Percentiles rank a stretch among this genome's conserved stretches.
phyloP scores from a whole-genome alignment of 2,888 invertebrate species.

The Drosophila buzzatii region DNA sequence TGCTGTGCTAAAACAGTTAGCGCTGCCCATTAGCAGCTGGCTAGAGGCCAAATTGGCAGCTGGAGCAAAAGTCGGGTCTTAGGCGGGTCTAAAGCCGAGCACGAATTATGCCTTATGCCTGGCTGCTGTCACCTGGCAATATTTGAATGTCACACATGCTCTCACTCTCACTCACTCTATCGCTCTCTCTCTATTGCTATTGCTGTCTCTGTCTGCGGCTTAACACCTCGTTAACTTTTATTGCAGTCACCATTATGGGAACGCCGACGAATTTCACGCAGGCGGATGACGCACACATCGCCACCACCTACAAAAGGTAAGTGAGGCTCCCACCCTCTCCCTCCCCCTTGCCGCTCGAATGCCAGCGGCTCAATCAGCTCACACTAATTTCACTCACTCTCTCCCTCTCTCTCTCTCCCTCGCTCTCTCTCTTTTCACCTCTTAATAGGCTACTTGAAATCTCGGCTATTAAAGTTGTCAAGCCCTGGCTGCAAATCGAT shows the following conservation, averaged over 20 bases:
- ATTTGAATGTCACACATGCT: constrained; percentile 23
- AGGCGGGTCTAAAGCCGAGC: neutral
- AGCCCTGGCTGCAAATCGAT: constrained; percentile 84
- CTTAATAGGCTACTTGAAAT: constrained; percentile 74
- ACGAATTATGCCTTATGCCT: neutral
- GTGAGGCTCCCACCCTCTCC: constrained; percentile 8
- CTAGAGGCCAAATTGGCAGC: neutral
- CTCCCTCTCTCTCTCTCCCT: neutral
- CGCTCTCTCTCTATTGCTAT: neutral
- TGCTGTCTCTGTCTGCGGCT: constrained; percentile 5
- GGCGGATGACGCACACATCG: constrained; percentile 80
- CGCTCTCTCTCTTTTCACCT: neutral
- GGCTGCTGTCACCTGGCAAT: constrained; percentile 3
- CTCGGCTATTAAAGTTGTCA: constrained; percentile 81
- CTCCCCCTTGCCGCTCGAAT: no score
- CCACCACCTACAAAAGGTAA: constrained; percentile 81
- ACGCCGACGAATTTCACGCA: constrained; percentile 81
- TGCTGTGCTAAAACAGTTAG: constrained; percentile 32
- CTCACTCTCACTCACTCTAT: neutral
- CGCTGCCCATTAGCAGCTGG: constrained; percentile 37
- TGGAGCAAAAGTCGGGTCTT: no score
- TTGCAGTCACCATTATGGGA: constrained; percentile 83
- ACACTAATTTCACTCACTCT: neutral
- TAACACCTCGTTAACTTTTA: constrained; percentile 39
- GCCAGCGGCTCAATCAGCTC: neutral